phyloP scores from a whole-genome alignment of 2,113 vertebrate species.

The Pseudorhombus dupliciocellatus region DNA sequence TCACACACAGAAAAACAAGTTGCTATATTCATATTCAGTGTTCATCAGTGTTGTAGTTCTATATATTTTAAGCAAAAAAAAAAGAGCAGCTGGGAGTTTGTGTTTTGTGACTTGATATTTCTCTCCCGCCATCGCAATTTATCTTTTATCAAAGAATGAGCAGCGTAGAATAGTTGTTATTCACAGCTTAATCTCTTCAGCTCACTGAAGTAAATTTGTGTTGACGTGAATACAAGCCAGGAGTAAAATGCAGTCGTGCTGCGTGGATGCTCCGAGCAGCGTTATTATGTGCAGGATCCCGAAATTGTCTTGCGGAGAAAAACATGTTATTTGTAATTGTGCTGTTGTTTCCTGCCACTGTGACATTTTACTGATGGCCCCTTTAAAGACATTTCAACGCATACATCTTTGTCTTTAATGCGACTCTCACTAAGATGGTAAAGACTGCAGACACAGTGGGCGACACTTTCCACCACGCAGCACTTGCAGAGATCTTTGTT shows the following conservation, averaged over 20 bases:
- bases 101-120: not conserved
- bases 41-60: not conserved
- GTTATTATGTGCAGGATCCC: not conserved
- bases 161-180: not conserved
- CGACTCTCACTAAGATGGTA: constrained; percentile 14
- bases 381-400: not conserved
- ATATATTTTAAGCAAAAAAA: too few species aligned
- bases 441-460: constrained; percentile 41
- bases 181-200: not conserved
- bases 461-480: constrained; percentile 35
- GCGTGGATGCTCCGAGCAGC: not conserved
- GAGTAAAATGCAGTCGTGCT: not conserved
- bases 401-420: constrained; percentile 2
- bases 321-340: not conserved
- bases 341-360: not conserved
- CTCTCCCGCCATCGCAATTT: too few species aligned
- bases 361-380: constrained; percentile 6
- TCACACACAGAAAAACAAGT: not conserved
- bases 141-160: not conserved
- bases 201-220: not conserved
- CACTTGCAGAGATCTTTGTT: constrained; percentile 47
- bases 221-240: not conserved
- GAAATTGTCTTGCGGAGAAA: not conserved
- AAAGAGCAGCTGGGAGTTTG: not conserved
- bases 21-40: not conserved